Evolutionary conservation across 2,888 invertebrate species (phyloP), one percentile per base, ranked within the genome.

Genomic region (Celastrina argiolus): DNA sequence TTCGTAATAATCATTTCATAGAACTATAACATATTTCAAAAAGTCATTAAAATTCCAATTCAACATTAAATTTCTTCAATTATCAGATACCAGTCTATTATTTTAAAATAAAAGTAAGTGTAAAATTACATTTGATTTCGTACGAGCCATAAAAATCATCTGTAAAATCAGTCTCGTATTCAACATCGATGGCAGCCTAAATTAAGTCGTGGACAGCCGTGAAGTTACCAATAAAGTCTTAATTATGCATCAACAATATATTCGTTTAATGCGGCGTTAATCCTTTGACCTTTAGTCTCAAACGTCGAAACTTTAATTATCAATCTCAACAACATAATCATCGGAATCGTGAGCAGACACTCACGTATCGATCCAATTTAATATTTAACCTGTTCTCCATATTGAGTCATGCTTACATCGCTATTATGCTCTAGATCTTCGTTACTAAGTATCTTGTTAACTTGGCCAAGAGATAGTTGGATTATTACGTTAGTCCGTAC

Each of bases 241-340:
- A 73, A 73, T 72, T 67, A 69, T 69, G 63, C 66, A 63, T 58
- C 70, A 18, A 61, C 59, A 59, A 59, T 59, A 59, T 59, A 59
- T 34, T 59, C 59, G 34, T 59, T 65, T 69, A 63, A 69, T 68
- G 65, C 65, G 65, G 71, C 73, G 71, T 69, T 66, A 74, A 77
- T 76, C 75, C 73, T 70, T 70, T 75, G 77, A 79, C 78, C 80
- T 76, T 67, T 74, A 83, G 81, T 84, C 85, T 78, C 77, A 81
- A 85, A 85, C 76, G 87, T 88, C 88, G 82, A 79, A 80, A 78
- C 79, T 84, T 85, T 89, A 88, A 89, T 90, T 88, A 79, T 78
- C 78, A 85, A 83, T 85, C 81, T 80, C 83, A 84, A 88, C 90
- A 88, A 86, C 87, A 82, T 89, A 88, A 90, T 90, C 84, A 82